Evolutionary conservation across 2,797 vertebrate species (phyloP).

Genomic region (Rhincodon typus): DNA sequence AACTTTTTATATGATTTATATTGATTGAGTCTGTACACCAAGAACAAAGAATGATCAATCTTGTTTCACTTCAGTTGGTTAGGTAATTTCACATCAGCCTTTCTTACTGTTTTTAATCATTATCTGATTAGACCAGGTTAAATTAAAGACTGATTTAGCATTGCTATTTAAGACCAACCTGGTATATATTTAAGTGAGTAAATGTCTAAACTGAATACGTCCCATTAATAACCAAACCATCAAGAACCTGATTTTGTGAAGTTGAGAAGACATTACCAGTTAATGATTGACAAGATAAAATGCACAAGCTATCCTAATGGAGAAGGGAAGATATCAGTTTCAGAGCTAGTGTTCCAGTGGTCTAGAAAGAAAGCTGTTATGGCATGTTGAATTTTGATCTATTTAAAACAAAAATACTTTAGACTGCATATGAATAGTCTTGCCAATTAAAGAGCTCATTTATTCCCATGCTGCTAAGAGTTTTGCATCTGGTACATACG

Average conservation of each 20-base stretch:
- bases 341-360: neutral
- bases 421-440: neutral
- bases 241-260: neutral
- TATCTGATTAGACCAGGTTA: neutral
- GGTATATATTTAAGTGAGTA: constrained; percentile 9
- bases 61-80: neutral
- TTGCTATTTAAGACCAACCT: constrained; percentile 1
- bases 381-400: neutral
- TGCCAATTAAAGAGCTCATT: neutral
- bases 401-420: neutral
- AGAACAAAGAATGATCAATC: neutral
- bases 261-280: neutral
- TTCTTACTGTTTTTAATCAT: neutral
- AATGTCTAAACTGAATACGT: neutral
- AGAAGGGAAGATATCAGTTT: neutral
- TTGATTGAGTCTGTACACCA: neutral
- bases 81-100: neutral
- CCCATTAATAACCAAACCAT: neutral
- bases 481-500: neutral
- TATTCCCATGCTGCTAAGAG: neutral
- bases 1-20: neutral
- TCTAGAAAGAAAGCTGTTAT: neutral
- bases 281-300: neutral
- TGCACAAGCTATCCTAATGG: neutral
- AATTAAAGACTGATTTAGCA: neutral